phyloP scores from a whole-genome alignment of 2,888 invertebrate species.

The Drosophila mimetica region DNA sequence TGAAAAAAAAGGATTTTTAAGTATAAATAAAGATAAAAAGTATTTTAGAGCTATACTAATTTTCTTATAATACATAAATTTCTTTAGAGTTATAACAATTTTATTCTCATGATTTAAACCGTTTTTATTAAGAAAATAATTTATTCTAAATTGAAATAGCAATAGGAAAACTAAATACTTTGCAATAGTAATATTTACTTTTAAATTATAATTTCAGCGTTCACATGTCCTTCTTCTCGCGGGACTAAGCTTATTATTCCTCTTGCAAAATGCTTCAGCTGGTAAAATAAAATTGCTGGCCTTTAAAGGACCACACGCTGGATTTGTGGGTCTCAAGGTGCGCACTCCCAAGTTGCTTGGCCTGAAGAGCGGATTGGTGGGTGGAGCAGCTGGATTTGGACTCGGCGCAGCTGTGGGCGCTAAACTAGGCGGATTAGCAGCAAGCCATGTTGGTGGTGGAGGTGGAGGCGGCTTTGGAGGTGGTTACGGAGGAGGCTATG shows the following conservation, averaged over 20 bases:
- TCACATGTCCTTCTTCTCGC: slow-evolving; percentile 40
- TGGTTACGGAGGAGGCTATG: slow-evolving; percentile 28
- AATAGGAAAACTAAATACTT: too few relatives aligned
- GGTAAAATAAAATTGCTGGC: slow-evolving; percentile 77
- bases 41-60: too few relatives aligned
- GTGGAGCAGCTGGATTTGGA: slow-evolving; percentile 42
- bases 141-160: too few relatives aligned
- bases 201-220: slow-evolving; percentile 15
- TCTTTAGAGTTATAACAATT: too few relatives aligned
- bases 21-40: too few relatives aligned
- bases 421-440: slow-evolving; percentile 25
- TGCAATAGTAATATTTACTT: not conserved
- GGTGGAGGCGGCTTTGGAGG: slow-evolving; percentile 35
- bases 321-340: slow-evolving; percentile 70
- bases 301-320: slow-evolving; percentile 73
- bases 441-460: slow-evolving; percentile 45
- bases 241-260: slow-evolving; percentile 39
- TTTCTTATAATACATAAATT: too few relatives aligned
- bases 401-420: slow-evolving; percentile 36
- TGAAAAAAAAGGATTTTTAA: too few relatives aligned
- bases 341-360: slow-evolving; percentile 76
- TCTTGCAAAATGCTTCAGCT: slow-evolving; percentile 44
- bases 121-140: too few relatives aligned
- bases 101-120: too few relatives aligned
- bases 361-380: slow-evolving; percentile 66